Evolutionary conservation across 2,797 vertebrate species (phyloP), one percentile per base, ranked within the genome.

Genomic region (Sebastes melanostomus): DNA sequence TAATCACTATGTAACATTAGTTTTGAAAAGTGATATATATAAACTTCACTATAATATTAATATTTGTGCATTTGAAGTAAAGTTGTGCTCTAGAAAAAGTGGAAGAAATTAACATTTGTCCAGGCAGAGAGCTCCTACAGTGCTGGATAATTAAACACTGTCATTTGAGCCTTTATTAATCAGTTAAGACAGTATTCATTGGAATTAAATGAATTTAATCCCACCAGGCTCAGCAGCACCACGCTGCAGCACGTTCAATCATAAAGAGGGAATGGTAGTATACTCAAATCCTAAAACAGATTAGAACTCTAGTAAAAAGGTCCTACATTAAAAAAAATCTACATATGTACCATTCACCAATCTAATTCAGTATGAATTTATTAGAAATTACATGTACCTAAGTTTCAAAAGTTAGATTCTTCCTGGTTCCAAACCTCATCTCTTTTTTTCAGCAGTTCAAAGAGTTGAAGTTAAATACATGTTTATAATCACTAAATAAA

Each of bases 401-500:
- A 46, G 3, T 29, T 6, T 20, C 16, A 66, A 46, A 27, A 46
- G 8, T n/a, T 3, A 10, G 16, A 60, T 60, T 32, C 18, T 10
- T 60, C 16, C 9, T 30, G 29, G 46, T 50, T 50, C 46, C 14
- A 42, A 42, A 18, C 9, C 25, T 30, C 14, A 59, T 59, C 24
- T 27, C 24, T 8, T 16, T 27, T 24, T 14, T 27, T 42, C 14
- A 42, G 38, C 38, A 42, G 13, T 42, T 42, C 42, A 18, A 46
- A 30, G 8, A 16, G 54, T 29, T 16, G 25, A 27, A 58, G 25
- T 60, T 59, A 5, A 60, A 60, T 29, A 32, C 8, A 30, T 30
- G 27, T 20, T 20, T 0, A 46, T 46, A 54, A 54, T 54, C 50
- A n/a, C 0, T 54, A 11, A n/a, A 54, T n/a, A 1, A n/a, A 54